A percentile compares a stretch with the other conserved stretches of the same genome.
These are phyloP conservation scores for Zoanthus sociatus DNA, from an alignment of 92 coral and sea anemone species.

Conservation along the genomic window DNA sequence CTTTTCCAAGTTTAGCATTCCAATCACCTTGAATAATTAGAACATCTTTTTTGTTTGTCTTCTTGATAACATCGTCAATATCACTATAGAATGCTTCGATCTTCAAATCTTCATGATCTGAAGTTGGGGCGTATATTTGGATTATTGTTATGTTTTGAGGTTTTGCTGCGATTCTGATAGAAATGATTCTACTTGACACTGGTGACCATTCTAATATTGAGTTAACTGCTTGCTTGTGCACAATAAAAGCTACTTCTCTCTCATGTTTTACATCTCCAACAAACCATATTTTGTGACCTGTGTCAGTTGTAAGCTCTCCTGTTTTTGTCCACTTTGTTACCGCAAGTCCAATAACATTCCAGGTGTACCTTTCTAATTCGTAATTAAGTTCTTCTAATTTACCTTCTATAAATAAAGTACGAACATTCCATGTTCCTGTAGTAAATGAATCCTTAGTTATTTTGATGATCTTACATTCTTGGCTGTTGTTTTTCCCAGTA, in stretches of 20 bases:
- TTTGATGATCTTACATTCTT: neutral
- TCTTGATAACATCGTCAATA: constrained; percentile 34
- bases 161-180: constrained; percentile 31
- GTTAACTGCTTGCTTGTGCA: constrained; percentile 21
- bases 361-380: neutral
- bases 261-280: constrained; percentile 20
- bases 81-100: constrained; percentile 33
- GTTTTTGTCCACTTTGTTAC: neutral
- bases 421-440: constrained; percentile 21
- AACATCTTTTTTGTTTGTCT: constrained; percentile 1
- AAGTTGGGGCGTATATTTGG: constrained; percentile 53
- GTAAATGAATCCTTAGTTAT: neutral
- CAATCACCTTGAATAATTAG: constrained; percentile 32
- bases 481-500: constrained; percentile 1
- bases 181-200: constrained; percentile 38
- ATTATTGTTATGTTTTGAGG: constrained; percentile 39
- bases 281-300: neutral
- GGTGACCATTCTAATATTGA: constrained; percentile 47
- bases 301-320: neutral
- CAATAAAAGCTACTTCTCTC: constrained; percentile 39
- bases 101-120: constrained; percentile 31
- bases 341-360: constrained; percentile 2
- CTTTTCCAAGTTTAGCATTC: constrained; percentile 12
- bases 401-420: neutral
- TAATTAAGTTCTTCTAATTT: neutral